Conservation (phyloP, 2,797 vertebrate species). For the Falco novaeseelandiae region DNA sequence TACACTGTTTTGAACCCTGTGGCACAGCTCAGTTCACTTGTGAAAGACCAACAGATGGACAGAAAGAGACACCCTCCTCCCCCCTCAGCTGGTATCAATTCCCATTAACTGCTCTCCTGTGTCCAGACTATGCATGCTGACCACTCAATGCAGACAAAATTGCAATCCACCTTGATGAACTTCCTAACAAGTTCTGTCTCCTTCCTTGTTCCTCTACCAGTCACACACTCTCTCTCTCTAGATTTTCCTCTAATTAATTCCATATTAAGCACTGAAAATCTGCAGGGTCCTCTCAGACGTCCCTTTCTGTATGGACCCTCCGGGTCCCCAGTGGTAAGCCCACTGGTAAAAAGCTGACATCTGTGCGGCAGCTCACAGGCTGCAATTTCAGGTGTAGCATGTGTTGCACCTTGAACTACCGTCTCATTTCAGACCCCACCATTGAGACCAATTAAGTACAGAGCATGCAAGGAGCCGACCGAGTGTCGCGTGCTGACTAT, state of each 20-base stretch:
- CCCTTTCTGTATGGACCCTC: slow-evolving; percentile 47
- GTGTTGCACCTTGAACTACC: slow-evolving; percentile 86
- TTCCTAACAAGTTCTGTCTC: slow-evolving; percentile 77
- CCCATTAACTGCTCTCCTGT: not conserved
- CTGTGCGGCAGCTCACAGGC: slow-evolving; percentile 82
- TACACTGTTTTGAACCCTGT: not conserved
- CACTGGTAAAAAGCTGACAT: slow-evolving; percentile 81
- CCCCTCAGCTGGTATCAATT: slow-evolving; percentile 2
- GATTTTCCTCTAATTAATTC: slow-evolving; percentile 59
- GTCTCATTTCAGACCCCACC: slow-evolving; percentile 77
- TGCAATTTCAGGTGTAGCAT: slow-evolving; percentile 86
- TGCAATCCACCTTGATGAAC: slow-evolving; percentile 54
- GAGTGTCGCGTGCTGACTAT: slow-evolving; percentile 71
- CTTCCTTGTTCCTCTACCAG: slow-evolving; percentile 1
- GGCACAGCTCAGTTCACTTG: not conserved
- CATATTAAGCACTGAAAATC: not conserved
- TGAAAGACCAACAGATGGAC: slow-evolving; percentile 58
- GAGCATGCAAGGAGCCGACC: slow-evolving; percentile 64
- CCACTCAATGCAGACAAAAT: not conserved
- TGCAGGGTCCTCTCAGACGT: slow-evolving; percentile 27
- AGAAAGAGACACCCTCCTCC: slow-evolving; percentile 39
- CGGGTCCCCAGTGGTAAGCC: slow-evolving; percentile 56
- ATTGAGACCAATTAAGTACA: slow-evolving; percentile 83
- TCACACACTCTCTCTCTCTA: not conserved
- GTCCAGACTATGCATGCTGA: not conserved